phyloP scores from a whole-genome alignment of 1,140 invertebrate genomes.

The Lerema accius region DNA sequence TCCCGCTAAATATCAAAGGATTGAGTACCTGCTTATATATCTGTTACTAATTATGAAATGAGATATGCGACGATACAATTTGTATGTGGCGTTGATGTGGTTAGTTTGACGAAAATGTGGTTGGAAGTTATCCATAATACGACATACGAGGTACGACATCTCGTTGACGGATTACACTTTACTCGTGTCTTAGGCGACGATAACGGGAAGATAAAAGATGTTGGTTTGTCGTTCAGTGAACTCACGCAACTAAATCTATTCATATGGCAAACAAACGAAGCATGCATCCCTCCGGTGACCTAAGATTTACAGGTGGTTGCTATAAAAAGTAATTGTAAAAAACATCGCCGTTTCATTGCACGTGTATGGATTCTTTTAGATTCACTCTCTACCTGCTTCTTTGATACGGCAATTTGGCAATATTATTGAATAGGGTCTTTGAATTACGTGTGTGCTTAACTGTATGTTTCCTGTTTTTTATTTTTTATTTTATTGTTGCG shows the following conservation, averaged over 20 bases:
- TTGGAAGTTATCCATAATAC: slow-evolving; percentile 38
- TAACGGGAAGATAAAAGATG: slow-evolving; percentile 49
- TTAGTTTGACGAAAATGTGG: slow-evolving; percentile 22
- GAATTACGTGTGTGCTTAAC: no score
- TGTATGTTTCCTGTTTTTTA: no score
- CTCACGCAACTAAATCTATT: slow-evolving; percentile 39
- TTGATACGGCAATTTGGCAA: slow-evolving; percentile 25
- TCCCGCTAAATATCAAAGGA: no score
- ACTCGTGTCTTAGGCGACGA: slow-evolving; percentile 34
- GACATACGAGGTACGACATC: slow-evolving; percentile 30
- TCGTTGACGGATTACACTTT: slow-evolving; percentile 52
- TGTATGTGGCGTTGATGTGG: slow-evolving; percentile 15
- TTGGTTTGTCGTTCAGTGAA: slow-evolving; percentile 47
- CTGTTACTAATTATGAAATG: background rate
- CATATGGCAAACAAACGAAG: slow-evolving; percentile 39
- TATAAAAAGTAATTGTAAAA: slow-evolving; percentile 38
- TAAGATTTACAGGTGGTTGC: slow-evolving; percentile 45
- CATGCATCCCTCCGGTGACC: no score
- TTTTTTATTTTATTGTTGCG: no score
- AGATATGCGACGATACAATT: slow-evolving; percentile 28
- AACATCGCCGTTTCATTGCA: slow-evolving; percentile 36
- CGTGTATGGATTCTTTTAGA: slow-evolving; percentile 44
- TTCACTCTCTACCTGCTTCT: slow-evolving; percentile 45
- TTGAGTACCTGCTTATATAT: no score
- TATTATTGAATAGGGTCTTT: background rate